Conservation (phyloP, 2,888 invertebrate species). For the Altica lythri region DNA sequence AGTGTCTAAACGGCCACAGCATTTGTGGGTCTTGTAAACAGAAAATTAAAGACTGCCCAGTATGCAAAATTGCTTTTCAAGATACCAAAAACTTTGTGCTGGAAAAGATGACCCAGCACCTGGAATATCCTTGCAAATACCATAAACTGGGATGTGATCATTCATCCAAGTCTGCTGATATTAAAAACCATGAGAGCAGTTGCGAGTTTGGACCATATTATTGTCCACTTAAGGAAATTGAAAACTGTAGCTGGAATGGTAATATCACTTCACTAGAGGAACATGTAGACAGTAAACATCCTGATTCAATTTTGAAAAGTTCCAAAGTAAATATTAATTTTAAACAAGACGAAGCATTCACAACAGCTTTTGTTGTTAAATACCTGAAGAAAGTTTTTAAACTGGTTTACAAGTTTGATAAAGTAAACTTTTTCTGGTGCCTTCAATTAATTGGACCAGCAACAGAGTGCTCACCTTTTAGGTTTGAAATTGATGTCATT, state of each 20-base stretch:
- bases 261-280: slow-evolving; percentile 16
- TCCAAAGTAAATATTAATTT: slow-evolving; percentile 38
- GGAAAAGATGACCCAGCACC: slow-evolving; percentile 43
- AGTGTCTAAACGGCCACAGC: slow-evolving; percentile 51
- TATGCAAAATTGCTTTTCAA: slow-evolving; percentile 42
- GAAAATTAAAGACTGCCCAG: slow-evolving; percentile 41
- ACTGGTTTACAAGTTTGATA: slow-evolving; percentile 41
- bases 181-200: slow-evolving; percentile 37
- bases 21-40: slow-evolving; percentile 43
- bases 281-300: slow-evolving; percentile 41
- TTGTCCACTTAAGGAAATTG: slow-evolving; percentile 38
- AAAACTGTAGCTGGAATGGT: slow-evolving; percentile 26
- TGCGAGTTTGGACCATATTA: slow-evolving; percentile 38
- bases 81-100: slow-evolving; percentile 49
- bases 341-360: slow-evolving; percentile 21
- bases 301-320: slow-evolving; percentile 41
- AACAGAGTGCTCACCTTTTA: slow-evolving; percentile 40
- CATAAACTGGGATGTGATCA: slow-evolving; percentile 42
- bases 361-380: slow-evolving; percentile 38
- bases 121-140: slow-evolving; percentile 50
- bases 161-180: slow-evolving; percentile 33
- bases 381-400: slow-evolving; percentile 44
- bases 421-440: slow-evolving; percentile 43
- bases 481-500: slow-evolving; percentile 49
- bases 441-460: slow-evolving; percentile 46